A percentile compares a stretch with the other conserved stretches of the same genome.
Evolutionary conservation across 2,797 vertebrate genomes (phyloP).

Genomic region (Pelodytes ibericus): DNA sequence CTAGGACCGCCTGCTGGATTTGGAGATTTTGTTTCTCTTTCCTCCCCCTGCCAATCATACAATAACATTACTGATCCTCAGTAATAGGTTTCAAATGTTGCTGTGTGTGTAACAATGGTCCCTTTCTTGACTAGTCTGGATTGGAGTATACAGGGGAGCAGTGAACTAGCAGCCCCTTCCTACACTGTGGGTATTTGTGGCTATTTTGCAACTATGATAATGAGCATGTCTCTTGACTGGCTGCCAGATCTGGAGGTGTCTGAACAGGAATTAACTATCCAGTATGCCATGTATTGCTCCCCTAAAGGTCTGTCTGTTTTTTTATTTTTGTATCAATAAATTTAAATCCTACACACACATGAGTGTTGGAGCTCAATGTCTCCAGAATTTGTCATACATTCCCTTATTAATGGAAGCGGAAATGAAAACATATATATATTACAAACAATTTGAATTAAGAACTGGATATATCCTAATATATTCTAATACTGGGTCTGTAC

Average conservation of each 20-base stretch:
- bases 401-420: too few relatives aligned
- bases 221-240: constrained; percentile 24
- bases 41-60: constrained; percentile 7
- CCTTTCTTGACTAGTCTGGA: constrained; percentile 25
- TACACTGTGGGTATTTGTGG: not conserved
- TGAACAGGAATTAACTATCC: constrained; percentile 12
- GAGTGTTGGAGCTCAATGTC: too few relatives aligned
- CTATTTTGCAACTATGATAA: constrained; percentile 28
- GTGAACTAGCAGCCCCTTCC: constrained; percentile 9
- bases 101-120: constrained; percentile 35
- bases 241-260: not conserved
- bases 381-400: too few relatives aligned
- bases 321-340: too few relatives aligned
- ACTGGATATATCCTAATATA: too few relatives aligned
- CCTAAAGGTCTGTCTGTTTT: not conserved
- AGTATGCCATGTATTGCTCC: not conserved
- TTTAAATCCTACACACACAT: too few relatives aligned
- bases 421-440: too few relatives aligned
- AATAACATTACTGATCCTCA: constrained; percentile 8
- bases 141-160: constrained; percentile 12
- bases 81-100: constrained; percentile 54
- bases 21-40: constrained; percentile 1
- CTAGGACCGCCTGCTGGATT: not conserved
- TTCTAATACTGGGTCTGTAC: too few relatives aligned
- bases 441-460: too few relatives aligned